These are phyloP conservation scores for Nymphalis c-album DNA, from an alignment of 2,888 invertebrate species.

Conservation along the genomic window DNA sequence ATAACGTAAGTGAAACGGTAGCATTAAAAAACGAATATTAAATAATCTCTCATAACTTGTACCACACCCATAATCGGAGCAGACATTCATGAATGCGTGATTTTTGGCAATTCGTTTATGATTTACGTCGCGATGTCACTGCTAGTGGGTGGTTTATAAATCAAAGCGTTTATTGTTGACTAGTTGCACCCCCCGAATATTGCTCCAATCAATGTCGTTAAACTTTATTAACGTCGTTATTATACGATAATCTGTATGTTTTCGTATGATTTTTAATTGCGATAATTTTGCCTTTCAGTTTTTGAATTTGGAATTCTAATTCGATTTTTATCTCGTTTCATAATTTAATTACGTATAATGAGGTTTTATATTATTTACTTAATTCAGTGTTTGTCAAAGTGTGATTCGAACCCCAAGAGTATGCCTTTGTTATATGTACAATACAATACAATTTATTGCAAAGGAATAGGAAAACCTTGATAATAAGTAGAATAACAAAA, in stretches of 20 bases:
- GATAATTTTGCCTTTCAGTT: background rate
- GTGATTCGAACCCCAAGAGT: no score
- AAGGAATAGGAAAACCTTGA: no score
- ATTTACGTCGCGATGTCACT: constrained; percentile 65
- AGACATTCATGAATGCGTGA: constrained; percentile 74
- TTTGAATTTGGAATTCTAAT: no score
- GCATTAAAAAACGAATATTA: background rate
- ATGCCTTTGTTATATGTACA: no score
- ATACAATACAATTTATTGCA: no score
- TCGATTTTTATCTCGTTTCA: no score
- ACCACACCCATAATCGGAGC: constrained; percentile 45
- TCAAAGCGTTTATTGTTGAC: constrained; percentile 66
- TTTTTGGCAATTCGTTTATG: constrained; percentile 70
- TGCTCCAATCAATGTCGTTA: constrained; percentile 25
- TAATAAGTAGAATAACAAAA: no score
- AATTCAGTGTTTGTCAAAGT: no score
- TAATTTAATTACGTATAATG: no score
- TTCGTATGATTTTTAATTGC: background rate
- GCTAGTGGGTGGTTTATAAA: constrained; percentile 55
- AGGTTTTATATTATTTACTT: no score
- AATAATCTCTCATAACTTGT: constrained; percentile 33
- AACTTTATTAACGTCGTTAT: constrained; percentile 13
- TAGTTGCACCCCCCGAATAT: constrained; percentile 39
- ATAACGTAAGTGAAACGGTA: no score
- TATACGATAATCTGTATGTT: background rate